Evolutionary conservation across 2,113 vertebrate genomes (phyloP).

Genomic region (Aramus guarauna): DNA sequence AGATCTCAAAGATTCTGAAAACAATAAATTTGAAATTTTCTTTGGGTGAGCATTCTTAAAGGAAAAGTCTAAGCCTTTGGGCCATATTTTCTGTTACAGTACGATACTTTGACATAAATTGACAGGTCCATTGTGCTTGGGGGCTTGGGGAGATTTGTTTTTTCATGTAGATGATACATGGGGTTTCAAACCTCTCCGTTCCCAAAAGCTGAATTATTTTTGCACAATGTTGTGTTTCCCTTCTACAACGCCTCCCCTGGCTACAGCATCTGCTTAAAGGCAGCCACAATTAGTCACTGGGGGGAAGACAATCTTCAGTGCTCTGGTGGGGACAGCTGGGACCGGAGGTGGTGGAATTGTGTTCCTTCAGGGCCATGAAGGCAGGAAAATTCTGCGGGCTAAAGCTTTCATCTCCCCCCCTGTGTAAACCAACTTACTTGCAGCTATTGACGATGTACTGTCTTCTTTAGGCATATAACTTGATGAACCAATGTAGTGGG

Average conservation of each 20-base stretch:
- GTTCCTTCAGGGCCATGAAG: background rate
- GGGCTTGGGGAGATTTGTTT: background rate
- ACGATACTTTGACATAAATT: background rate
- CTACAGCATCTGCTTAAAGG: background rate
- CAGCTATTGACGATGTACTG: background rate
- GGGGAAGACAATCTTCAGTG: background rate
- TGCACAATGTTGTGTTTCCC: background rate
- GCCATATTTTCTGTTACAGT: background rate
- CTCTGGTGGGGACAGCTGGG: background rate
- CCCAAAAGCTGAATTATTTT: background rate
- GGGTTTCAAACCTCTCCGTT: background rate
- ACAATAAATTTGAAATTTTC: background rate
- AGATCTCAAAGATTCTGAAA: background rate
- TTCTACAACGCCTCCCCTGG: background rate
- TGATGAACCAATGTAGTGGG: background rate
- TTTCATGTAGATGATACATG: background rate
- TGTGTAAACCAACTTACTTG: background rate
- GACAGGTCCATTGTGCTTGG: background rate
- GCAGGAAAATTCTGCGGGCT: background rate
- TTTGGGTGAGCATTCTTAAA: background rate
- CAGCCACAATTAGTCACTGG: background rate
- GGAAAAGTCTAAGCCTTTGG: background rate
- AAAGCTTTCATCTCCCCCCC: background rate
- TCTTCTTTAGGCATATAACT: background rate
- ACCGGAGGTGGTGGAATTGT: background rate